phyloP scores from a whole-genome alignment of 2,888 invertebrate species.

The Branchellion lobata region DNA sequence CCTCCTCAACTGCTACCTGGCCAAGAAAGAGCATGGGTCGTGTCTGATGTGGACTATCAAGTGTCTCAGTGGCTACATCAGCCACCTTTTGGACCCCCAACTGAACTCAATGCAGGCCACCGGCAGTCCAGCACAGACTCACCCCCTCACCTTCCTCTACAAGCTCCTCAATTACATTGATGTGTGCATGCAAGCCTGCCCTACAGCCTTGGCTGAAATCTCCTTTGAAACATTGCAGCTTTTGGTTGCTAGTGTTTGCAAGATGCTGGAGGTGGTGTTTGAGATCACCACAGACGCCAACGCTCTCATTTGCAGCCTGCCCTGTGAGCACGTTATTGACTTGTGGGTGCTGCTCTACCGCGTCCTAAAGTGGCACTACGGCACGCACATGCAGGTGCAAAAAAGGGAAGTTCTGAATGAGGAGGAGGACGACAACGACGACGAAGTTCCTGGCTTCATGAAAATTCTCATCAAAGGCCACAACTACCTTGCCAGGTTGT shows the following conservation, averaged over 20 bases:
- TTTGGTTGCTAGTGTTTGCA: not conserved
- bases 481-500: constrained; percentile 74
- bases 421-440: constrained; percentile 49
- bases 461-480: constrained; percentile 79
- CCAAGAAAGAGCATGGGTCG: not conserved
- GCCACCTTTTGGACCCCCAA: not conserved
- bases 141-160: not conserved
- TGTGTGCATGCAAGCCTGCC: not conserved
- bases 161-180: constrained; percentile 2
- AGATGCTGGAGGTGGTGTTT: constrained; percentile 8
- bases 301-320: not conserved
- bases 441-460: constrained; percentile 66
- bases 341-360: constrained; percentile 5
- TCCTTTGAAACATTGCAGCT: not conserved
- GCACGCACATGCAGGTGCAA: not conserved
- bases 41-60: constrained; percentile 4
- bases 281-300: not conserved
- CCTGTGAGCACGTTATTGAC: not conserved
- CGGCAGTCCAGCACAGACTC: not conserved
- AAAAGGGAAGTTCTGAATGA: not conserved
- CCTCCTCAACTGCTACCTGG: not conserved
- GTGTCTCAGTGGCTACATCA: constrained; percentile 2
- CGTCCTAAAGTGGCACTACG: not conserved
- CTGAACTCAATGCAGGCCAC: not conserved
- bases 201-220: not conserved